phyloP scores from a whole-genome alignment of 2,888 invertebrate genomes.

The Encarsia formosa region DNA sequence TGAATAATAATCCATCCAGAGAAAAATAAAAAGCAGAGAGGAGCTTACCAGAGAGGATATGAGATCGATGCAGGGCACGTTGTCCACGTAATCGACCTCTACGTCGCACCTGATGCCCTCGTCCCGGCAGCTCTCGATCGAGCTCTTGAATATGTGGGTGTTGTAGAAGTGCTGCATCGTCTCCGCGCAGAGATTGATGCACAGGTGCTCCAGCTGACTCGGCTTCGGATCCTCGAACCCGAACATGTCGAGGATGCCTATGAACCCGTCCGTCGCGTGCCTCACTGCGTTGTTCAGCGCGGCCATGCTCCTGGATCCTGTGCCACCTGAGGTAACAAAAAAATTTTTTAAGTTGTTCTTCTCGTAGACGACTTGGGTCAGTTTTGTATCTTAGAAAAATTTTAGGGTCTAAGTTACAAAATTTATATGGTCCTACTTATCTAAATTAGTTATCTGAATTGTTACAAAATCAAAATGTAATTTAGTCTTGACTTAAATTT shows the following conservation, averaged over 20 bases:
- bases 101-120: constrained; percentile 87
- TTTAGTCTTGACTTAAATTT: too few relatives aligned
- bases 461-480: too few relatives aligned
- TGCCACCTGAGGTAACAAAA: too few relatives aligned
- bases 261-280: constrained; percentile 91
- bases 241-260: constrained; percentile 94
- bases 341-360: too few relatives aligned
- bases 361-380: too few relatives aligned
- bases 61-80: constrained; percentile 92
- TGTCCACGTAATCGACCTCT: constrained; percentile 91
- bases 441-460: too few relatives aligned
- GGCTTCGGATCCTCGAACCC: constrained; percentile 92
- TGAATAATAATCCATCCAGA: too few relatives aligned
- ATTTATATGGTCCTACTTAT: too few relatives aligned
- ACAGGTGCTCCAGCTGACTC: constrained; percentile 86
- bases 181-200: constrained; percentile 93
- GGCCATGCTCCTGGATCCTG: constrained; percentile 85
- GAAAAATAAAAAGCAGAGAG: too few relatives aligned
- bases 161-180: constrained; percentile 98
- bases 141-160: constrained; percentile 92
- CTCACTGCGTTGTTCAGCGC: constrained; percentile 87
- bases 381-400: too few relatives aligned
- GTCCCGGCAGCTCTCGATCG: constrained; percentile 88
- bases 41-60: constrained; percentile 76
- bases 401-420: too few relatives aligned